A percentile compares a stretch with the other conserved stretches of the same genome.
phyloP scores from a whole-genome alignment of 2,888 invertebrate genomes.

The Allacma fusca region DNA sequence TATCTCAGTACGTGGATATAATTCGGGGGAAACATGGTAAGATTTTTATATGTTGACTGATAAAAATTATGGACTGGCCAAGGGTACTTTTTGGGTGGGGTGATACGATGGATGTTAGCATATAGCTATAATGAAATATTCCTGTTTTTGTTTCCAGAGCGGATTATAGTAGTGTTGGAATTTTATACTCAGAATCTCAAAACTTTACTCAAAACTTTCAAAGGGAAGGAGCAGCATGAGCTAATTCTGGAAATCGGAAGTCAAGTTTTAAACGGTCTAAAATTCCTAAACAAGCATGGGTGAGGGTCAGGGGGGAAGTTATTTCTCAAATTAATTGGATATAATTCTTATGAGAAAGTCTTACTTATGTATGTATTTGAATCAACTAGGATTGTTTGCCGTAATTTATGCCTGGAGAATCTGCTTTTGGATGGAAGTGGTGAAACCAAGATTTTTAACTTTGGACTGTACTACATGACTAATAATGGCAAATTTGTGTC shows the following conservation, averaged over 20 bases:
- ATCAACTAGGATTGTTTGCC: conserved; percentile 74
- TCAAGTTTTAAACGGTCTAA: conserved; percentile 77
- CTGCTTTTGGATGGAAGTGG: conserved; percentile 76
- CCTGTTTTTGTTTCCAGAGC: conserved; percentile 69
- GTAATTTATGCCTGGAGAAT: conserved; percentile 83
- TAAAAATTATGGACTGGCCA: neutral
- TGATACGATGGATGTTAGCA: too few relatives aligned
- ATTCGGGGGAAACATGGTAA: conserved; percentile 93
- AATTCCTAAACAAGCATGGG: conserved; percentile 73
- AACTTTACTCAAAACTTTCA: conserved; percentile 46
- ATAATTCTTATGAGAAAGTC: too few relatives aligned
- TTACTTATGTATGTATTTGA: too few relatives aligned
- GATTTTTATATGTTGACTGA: conserved; percentile 41
- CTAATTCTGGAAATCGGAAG: conserved; percentile 73
- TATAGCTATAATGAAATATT: too few relatives aligned
- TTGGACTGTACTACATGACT: conserved; percentile 93
- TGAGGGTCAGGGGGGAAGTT: conserved; percentile 14
- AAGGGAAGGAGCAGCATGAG: conserved; percentile 1
- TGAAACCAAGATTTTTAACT: conserved; percentile 86
- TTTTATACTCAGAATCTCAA: conserved; percentile 68
- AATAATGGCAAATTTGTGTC: conserved; percentile 84
- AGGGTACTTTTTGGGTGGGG: too few relatives aligned
- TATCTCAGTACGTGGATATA: conserved; percentile 90
- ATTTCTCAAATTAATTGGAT: neutral
- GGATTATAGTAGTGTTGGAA: conserved; percentile 84